Conservation (phyloP, 2,113 vertebrate genomes). For the Dasypus novemcinctus region DNA sequence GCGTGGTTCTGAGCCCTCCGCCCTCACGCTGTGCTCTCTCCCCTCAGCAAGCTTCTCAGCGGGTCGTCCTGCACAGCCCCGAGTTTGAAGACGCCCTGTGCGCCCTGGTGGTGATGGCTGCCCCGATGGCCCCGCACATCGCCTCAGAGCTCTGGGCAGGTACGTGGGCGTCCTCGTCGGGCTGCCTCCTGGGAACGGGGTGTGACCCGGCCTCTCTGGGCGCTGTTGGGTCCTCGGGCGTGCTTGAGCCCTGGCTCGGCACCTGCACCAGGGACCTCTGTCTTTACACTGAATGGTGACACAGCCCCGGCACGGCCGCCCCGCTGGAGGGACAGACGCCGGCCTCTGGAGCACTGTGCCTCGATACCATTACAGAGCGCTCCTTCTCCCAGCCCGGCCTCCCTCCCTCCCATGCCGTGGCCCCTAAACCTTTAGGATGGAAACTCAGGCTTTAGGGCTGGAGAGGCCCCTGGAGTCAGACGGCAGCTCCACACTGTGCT, state of each 20-base stretch:
- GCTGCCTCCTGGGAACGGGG: rapidly evolving
- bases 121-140: conserved; percentile 94
- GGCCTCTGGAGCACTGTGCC: too few relatives aligned
- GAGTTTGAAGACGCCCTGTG: conserved; percentile 95
- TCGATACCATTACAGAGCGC: rapidly evolving
- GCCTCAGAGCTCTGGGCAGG: conserved; percentile 98
- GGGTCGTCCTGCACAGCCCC: conserved; percentile 88
- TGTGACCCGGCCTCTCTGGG: neutral
- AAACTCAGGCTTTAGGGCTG: neutral
- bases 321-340: too few relatives aligned
- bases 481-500: too few relatives aligned
- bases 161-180: conserved; percentile 70
- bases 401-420: rapidly evolving
- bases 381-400: neutral
- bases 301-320: rapidly evolving
- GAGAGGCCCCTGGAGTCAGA: neutral
- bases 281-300: neutral
- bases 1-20: rapidly evolving
- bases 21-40: conserved; percentile 28
- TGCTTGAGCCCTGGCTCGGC: neutral
- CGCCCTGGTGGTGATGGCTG: conserved; percentile 89
- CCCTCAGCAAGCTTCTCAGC: conserved; percentile 85
- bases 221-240: rapidly evolving
- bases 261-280: neutral
- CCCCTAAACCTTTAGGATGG: neutral